Percentiles rank a stretch among this genome's conserved stretches.
Evolutionary conservation across 2,888 invertebrate genomes (phyloP).

Genomic region (Cephonodes hylas): DNA sequence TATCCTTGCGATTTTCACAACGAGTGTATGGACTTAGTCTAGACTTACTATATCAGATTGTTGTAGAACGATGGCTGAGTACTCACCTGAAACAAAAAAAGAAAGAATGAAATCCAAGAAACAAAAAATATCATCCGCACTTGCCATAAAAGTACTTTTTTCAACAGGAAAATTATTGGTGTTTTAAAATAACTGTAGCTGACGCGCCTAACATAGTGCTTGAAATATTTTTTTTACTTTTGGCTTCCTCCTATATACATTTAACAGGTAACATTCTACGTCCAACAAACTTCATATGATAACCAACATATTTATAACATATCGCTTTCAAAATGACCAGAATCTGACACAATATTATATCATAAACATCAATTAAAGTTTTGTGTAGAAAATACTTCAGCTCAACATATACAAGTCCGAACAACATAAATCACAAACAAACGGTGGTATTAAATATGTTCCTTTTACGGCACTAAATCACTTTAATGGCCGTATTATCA

Average conservation of each 20-base stretch:
- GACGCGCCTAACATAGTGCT: too few species aligned
- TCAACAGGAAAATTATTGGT: too few species aligned
- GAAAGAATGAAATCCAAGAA: background rate
- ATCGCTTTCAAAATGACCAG: too few species aligned
- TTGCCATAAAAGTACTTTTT: background rate
- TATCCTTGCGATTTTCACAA: background rate
- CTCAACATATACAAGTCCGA: background rate
- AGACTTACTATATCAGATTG: background rate
- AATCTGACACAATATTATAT: too few species aligned
- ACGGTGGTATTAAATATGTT: background rate
- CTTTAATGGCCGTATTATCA: background rate
- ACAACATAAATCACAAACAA: background rate
- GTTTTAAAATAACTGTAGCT: too few species aligned
- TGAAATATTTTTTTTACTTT: too few species aligned
- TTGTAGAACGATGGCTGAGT: background rate
- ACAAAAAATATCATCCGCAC: background rate
- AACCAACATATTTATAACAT: too few species aligned
- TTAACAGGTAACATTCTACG: too few species aligned
- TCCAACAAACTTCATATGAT: too few species aligned
- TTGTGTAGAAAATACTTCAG: too few species aligned
- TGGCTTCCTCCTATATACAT: too few species aligned
- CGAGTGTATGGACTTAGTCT: background rate
- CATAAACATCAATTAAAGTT: background rate
- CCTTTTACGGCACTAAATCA: background rate
- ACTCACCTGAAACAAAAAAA: constrained; percentile 4